These are phyloP conservation scores for Blastobasis adustella DNA, from an alignment of 2,888 invertebrate species.

Conservation along the genomic window DNA sequence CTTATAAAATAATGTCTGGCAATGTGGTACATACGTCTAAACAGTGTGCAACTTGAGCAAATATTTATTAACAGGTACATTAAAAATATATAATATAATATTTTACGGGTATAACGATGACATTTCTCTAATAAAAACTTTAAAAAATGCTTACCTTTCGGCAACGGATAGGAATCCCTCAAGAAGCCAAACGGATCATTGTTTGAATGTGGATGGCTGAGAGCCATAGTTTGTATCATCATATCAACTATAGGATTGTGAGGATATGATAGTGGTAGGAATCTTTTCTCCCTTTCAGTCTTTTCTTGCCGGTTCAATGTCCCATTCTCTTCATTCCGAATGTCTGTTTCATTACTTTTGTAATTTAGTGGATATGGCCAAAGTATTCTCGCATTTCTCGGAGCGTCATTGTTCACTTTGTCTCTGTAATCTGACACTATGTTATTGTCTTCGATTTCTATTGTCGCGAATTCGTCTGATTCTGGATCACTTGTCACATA, in stretches of 20 bases:
- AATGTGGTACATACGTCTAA: too few relatives aligned
- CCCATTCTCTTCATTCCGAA: constrained; percentile 3
- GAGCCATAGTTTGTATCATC: constrained; percentile 47
- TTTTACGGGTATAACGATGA: too few relatives aligned
- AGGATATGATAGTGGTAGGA: constrained; percentile 42
- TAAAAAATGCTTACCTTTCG: constrained; percentile 46
- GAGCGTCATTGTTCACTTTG: constrained; percentile 10
- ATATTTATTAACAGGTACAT: too few relatives aligned
- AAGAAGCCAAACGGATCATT: constrained; percentile 60
- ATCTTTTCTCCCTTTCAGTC: constrained; percentile 28
- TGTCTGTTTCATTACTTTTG: constrained; percentile 11
- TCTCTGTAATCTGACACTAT: constrained; percentile 15
- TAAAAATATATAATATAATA: too few relatives aligned
- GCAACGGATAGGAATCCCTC: constrained; percentile 53
- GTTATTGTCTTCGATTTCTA: constrained; percentile 28
- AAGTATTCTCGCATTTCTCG: constrained; percentile 35
- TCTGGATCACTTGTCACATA: constrained; percentile 24
- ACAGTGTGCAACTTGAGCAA: too few relatives aligned
- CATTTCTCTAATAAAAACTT: too few relatives aligned
- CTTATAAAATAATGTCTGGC: too few relatives aligned
- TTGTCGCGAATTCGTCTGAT: constrained; percentile 26
- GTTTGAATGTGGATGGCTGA: constrained; percentile 39
- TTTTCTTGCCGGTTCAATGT: constrained; percentile 12
- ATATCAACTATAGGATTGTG: constrained; percentile 54
- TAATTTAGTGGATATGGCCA: constrained; percentile 41